Conservation (phyloP, 1,140 invertebrate species). For the Plectrocnemia conspersa region DNA sequence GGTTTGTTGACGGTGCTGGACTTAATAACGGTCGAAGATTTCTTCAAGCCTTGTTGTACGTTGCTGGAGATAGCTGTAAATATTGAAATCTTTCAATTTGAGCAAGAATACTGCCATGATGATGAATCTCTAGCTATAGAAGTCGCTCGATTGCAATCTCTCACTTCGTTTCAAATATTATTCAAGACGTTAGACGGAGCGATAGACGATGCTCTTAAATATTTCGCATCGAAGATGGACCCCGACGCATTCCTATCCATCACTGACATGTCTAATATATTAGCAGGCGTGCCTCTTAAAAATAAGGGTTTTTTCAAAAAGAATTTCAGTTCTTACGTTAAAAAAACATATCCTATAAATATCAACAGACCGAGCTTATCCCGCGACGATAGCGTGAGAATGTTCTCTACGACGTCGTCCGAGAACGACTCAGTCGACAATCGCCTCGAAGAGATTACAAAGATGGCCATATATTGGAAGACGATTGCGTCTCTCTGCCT, state of each 20-base stretch:
- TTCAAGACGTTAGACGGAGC: conserved; percentile 51
- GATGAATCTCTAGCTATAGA: conserved; percentile 41
- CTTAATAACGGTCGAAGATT: conserved; percentile 50
- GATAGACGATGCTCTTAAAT: conserved; percentile 45
- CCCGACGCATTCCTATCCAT: no score
- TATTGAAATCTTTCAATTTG: conserved; percentile 54
- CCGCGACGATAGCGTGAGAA: conserved; percentile 14
- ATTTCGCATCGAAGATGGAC: conserved; percentile 41
- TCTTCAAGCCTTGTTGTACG: conserved; percentile 56
- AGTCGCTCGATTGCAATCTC: conserved; percentile 44
- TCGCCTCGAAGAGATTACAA: conserved; percentile 41
- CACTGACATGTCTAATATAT: no score
- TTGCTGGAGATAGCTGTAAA: conserved; percentile 59
- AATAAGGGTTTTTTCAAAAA: not conserved
- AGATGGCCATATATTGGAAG: conserved; percentile 52
- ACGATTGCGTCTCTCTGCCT: conserved; percentile 54
- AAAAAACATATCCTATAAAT: conserved; percentile 19
- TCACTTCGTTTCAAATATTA: conserved; percentile 51
- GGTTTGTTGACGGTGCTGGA: conserved; percentile 54
- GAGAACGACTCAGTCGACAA: conserved; percentile 34
- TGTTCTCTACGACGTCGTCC: conserved; percentile 9
- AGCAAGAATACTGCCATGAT: conserved; percentile 41
- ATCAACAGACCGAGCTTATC: conserved; percentile 9
- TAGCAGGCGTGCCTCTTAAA: not conserved
- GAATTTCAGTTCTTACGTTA: not conserved